Evolutionary conservation across 53 echinoderm and acorn worm genomes (phyloP), one percentile per base, ranked within the genome.

Genomic region (Pentamera pediparva): DNA sequence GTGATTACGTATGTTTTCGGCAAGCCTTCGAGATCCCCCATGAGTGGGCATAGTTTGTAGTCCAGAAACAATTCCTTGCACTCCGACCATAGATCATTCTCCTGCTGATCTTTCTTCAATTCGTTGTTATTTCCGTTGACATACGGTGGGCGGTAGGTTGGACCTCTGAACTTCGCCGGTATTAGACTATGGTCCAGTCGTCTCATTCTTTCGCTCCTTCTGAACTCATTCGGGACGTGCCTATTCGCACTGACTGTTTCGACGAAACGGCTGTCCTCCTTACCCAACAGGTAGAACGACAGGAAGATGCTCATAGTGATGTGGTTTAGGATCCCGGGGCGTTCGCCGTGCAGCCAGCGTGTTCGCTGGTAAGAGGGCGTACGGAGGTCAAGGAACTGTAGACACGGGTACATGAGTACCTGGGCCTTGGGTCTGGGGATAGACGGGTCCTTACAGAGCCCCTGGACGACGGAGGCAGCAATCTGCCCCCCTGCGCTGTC

Each of bases 401-500:
- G 35, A 32, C 80, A 54, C 0, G 93, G 93, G 36, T 93, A 89
- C 19, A 84, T 69, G 0, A 86, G 79, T 2, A 79, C 93, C 55
- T 93, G 89, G 43, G 83, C 78, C 21, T 78, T 83, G 0, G 93
- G 93, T 27, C 33, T 29, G 7, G 88, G 88, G 11, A 60, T 32
- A 8, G 78, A 49, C 0, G 34, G 24, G 35, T 89, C 84, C 32
- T 87, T 89, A 52, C 76, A 65, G 10, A 89, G 22, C 12, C 32
- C 32, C 76, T 89, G 86, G 18, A 65, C 30, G 12, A 93, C 77
- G 8, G 71, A 65, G 13, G 82, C 84, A 0, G 93, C 78, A 7
- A 93, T 62, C 18, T 78, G 48, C 28, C 93, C 93, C 4, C 93
- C 93, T 0, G 86, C 86, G 57, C 93, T 93, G 70, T 93, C 93